These are phyloP conservation scores for Proales similis DNA, from an alignment of 1,140 invertebrate genomes.

Conservation along the genomic window DNA sequence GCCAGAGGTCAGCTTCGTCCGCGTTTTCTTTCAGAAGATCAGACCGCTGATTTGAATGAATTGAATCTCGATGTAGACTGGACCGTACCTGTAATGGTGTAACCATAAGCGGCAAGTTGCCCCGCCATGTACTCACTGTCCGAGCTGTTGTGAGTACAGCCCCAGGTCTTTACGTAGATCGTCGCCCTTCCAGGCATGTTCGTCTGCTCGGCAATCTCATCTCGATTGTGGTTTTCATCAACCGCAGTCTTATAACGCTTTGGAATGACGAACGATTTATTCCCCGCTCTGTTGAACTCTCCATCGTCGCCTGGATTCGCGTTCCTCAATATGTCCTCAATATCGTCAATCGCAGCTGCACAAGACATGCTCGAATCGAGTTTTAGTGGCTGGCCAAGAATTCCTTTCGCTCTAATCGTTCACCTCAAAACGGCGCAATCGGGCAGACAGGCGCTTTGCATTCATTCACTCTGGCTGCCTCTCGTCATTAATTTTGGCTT, in stretches of 20 bases:
- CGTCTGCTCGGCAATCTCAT: neutral
- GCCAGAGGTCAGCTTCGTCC: constrained; percentile 76
- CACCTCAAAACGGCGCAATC: neutral
- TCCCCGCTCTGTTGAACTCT: neutral
- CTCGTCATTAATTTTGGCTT: no score
- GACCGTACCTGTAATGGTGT: constrained; percentile 63
- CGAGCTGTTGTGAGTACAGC: constrained; percentile 89
- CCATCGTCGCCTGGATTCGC: constrained; percentile 6
- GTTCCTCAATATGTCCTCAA: constrained; percentile 34
- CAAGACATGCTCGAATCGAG: constrained; percentile 7
- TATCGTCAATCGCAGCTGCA: constrained; percentile 33
- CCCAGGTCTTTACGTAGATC: constrained; percentile 92
- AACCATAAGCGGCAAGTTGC: constrained; percentile 75
- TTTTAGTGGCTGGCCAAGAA: neutral
- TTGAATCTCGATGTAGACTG: neutral
- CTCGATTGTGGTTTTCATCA: neutral
- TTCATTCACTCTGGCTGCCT: no score
- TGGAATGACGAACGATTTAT: constrained; percentile 26
- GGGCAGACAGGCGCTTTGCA: no score
- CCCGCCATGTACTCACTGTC: constrained; percentile 94
- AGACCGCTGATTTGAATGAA: constrained; percentile 39
- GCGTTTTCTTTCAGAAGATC: constrained; percentile 60
- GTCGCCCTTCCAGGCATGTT: neutral
- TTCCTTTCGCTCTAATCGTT: neutral
- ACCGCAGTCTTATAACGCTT: constrained; percentile 2